These are phyloP conservation scores for Drosophila albomicans DNA, from an alignment of 1,140 invertebrate genomes.

Conservation along the genomic window DNA sequence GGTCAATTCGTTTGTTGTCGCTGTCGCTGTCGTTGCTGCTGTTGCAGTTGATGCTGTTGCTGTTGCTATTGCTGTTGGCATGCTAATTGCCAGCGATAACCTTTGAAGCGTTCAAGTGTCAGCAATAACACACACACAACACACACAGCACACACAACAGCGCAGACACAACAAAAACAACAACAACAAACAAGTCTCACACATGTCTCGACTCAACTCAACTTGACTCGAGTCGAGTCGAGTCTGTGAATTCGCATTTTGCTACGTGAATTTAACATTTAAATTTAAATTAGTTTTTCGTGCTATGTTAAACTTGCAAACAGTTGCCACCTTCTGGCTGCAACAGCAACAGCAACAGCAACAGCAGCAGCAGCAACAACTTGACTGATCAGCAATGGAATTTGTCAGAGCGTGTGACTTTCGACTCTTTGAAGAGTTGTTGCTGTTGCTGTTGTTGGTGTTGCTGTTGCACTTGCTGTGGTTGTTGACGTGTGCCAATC, in stretches of 20 bases:
- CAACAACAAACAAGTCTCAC: constrained; percentile 5
- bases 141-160: constrained; percentile 27
- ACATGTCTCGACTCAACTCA: constrained; percentile 10
- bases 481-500: constrained; percentile 39
- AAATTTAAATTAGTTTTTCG: constrained; percentile 68
- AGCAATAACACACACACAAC: constrained; percentile 32
- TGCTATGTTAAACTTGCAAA: constrained; percentile 43
- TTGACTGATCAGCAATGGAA: constrained; percentile 30
- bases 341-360: constrained; percentile 29
- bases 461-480: constrained; percentile 13
- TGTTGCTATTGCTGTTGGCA: constrained; percentile 42
- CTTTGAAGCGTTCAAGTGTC: constrained; percentile 45
- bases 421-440: constrained; percentile 28
- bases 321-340: constrained; percentile 41
- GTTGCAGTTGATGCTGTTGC: not conserved
- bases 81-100: constrained; percentile 58
- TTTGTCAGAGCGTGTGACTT: constrained; percentile 53
- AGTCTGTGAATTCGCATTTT: constrained; percentile 41
- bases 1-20: constrained; percentile 21
- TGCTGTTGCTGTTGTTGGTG: constrained; percentile 13
- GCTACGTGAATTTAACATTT: constrained; percentile 60
- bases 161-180: constrained; percentile 11
- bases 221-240: not conserved
- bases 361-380: constrained; percentile 27
- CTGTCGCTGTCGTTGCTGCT: not conserved